Conservation (phyloP, 1,140 invertebrate species). For the Adelges cooleyi region DNA sequence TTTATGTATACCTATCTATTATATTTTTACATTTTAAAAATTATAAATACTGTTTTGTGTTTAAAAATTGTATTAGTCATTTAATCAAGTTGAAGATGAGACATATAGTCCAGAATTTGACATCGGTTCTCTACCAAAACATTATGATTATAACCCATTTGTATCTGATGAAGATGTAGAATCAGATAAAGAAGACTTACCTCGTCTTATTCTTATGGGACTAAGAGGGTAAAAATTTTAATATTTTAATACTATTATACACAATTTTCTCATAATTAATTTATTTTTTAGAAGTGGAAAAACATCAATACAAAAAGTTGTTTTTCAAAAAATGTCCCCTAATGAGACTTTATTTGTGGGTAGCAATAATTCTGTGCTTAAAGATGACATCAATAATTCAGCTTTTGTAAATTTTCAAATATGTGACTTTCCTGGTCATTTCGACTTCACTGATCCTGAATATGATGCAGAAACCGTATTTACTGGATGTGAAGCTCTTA, state of each 20-base stretch:
- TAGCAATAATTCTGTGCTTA: constrained; percentile 96
- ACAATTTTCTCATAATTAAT: background rate
- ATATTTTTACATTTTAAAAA: too few species aligned
- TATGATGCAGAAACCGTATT: constrained; percentile 95
- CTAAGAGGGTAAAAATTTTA: constrained; percentile 57
- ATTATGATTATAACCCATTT: constrained; percentile 81
- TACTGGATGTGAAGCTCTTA: constrained; percentile 84
- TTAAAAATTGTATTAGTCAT: background rate
- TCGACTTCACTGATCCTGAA: constrained; percentile 91
- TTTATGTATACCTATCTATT: too few species aligned
- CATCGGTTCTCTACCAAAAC: constrained; percentile 79
- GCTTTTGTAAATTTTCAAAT: constrained; percentile 99
- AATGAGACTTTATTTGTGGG: constrained; percentile 99
- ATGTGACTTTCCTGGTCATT: constrained; percentile 98
- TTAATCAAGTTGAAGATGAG: constrained; percentile 41
- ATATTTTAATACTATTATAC: background rate
- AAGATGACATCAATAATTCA: constrained; percentile 92
- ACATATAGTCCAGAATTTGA: constrained; percentile 46
- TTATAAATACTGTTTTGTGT: too few species aligned
- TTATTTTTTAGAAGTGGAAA: constrained; percentile 70
- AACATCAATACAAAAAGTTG: constrained; percentile 99
- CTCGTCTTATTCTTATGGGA: constrained; percentile 91
- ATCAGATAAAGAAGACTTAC: constrained; percentile 49
- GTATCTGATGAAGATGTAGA: constrained; percentile 58
- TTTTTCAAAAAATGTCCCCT: constrained; percentile 99